A percentile compares a stretch with the other conserved stretches of the same genome.
These are phyloP conservation scores for Desmodus rotundus DNA, from an alignment of 2,113 vertebrate genomes.

Conservation along the genomic window DNA sequence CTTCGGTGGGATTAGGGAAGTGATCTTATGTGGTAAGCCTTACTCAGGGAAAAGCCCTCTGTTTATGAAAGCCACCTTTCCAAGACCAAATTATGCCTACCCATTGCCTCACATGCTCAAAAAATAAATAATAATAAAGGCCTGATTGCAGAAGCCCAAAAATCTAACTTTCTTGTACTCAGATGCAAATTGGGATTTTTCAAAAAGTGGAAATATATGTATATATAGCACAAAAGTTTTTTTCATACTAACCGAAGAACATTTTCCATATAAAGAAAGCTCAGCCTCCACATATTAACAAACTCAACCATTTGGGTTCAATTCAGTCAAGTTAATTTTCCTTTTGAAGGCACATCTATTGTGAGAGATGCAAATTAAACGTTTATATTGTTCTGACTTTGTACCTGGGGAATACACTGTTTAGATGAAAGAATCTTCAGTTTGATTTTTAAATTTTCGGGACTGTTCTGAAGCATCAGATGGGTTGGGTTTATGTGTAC, in stretches of 20 bases:
- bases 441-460: constrained; percentile 58
- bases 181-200: constrained; percentile 41
- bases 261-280: neutral
- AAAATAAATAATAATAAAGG: neutral
- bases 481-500: constrained; percentile 44
- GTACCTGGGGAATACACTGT: constrained; percentile 48
- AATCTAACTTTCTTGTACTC: neutral
- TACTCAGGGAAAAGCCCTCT: neutral
- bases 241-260: constrained; percentile 7
- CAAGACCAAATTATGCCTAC: neutral
- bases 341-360: constrained; percentile 43
- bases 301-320: constrained; percentile 31
- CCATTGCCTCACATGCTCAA: neutral
- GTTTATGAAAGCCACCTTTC: neutral
- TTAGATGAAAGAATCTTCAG: constrained; percentile 57
- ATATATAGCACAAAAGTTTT: neutral
- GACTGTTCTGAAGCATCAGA: constrained; percentile 52
- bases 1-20: neutral
- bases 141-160: neutral
- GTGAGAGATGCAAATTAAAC: constrained; percentile 69
- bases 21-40: neutral
- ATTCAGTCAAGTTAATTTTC: constrained; percentile 53
- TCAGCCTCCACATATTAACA: neutral
- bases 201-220: neutral
- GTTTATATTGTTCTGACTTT: constrained; percentile 72